Evolutionary conservation across 2,113 vertebrate species (phyloP).

Genomic region (Pelecanus crispus): DNA sequence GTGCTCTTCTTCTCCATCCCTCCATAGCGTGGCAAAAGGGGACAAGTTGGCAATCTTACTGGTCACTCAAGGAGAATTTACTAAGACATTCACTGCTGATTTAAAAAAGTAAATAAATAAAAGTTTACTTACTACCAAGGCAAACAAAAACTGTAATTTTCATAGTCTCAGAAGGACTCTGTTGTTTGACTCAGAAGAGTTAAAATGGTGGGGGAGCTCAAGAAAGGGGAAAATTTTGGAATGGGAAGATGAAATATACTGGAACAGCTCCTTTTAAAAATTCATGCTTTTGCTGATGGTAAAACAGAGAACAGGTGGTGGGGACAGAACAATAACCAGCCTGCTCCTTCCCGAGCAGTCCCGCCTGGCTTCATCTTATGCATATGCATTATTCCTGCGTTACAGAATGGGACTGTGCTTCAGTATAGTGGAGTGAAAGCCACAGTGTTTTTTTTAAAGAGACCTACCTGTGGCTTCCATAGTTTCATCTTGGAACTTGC

Average conservation of each 20-base stretch:
- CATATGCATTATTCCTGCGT: neutral
- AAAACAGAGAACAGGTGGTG: neutral
- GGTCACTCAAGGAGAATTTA: neutral
- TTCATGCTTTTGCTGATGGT: neutral
- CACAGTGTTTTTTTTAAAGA: neutral
- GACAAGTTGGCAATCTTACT: neutral
- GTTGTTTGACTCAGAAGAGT: neutral
- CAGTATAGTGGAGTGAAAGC: neutral
- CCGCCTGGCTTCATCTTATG: neutral
- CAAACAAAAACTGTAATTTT: neutral
- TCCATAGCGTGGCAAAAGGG: too few species aligned
- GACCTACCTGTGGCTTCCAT: neutral
- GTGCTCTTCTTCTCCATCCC: neutral
- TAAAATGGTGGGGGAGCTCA: neutral
- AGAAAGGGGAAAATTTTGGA: neutral
- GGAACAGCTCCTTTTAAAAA: neutral
- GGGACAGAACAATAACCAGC: neutral
- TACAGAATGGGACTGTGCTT: neutral
- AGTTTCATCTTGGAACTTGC: neutral
- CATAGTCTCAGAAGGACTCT: neutral
- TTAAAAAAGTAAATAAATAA: neutral
- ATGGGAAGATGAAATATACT: neutral
- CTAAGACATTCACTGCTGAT: neutral
- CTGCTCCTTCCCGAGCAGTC: neutral
- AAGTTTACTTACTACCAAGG: neutral